phyloP scores from a whole-genome alignment of 1,140 invertebrate species.

The Dendrolimus kikuchii region DNA sequence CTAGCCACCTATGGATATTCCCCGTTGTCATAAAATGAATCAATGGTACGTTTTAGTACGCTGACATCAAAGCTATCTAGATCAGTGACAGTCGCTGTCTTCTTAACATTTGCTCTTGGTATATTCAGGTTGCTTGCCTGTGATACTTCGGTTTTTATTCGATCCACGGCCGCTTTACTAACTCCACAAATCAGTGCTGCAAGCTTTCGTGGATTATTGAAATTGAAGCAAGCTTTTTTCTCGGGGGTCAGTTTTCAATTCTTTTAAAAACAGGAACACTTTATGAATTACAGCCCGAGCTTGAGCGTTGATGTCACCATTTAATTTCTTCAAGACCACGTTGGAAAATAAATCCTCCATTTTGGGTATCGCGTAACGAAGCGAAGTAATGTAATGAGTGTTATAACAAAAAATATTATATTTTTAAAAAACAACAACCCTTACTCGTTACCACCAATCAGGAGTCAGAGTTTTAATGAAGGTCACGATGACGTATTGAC shows the following conservation, averaged over 20 bases:
- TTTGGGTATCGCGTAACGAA: not conserved
- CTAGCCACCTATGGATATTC: constrained; percentile 1
- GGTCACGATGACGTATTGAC: constrained; percentile 3
- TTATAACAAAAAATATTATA: not conserved
- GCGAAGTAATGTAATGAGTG: constrained; percentile 4
- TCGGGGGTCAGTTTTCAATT: too few relatives aligned
- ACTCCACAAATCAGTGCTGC: constrained; percentile 3
- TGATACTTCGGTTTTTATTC: too few relatives aligned
- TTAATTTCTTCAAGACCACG: too few relatives aligned
- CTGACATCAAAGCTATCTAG: too few relatives aligned
- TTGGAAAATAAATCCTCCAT: too few relatives aligned
- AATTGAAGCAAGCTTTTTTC: constrained; percentile 4
- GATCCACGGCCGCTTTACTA: not conserved
- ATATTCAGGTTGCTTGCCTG: too few relatives aligned
- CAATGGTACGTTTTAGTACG: constrained; percentile 1
- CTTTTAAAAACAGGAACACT: too few relatives aligned
- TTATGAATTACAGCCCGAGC: too few relatives aligned
- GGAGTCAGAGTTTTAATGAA: not conserved
- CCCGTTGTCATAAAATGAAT: constrained; percentile 1
- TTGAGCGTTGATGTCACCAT: too few relatives aligned
- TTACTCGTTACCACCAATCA: too few relatives aligned
- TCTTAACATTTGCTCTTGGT: too few relatives aligned
- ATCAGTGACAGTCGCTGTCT: too few relatives aligned
- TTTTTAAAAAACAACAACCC: not conserved
- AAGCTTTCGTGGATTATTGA: constrained; percentile 2